These are phyloP conservation scores for Danio choprae DNA, from an alignment of 2,797 vertebrate genomes.

Conservation along the genomic window DNA sequence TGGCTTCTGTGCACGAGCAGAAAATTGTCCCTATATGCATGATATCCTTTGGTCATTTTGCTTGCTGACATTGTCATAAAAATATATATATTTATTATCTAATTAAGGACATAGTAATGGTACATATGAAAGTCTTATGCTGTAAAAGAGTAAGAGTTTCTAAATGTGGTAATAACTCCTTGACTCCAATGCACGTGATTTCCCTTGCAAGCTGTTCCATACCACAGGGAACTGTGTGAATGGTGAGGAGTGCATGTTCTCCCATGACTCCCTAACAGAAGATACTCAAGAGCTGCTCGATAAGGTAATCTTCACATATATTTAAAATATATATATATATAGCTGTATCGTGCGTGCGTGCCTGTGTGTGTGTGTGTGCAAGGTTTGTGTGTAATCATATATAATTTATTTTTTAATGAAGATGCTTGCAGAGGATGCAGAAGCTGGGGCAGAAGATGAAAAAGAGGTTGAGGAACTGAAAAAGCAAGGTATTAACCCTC, in stretches of 20 bases:
- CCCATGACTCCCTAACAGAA: conserved; percentile 87
- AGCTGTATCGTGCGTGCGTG: background rate
- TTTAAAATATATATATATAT: background rate
- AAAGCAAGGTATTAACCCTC: conserved; percentile 95
- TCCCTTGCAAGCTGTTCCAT: conserved; percentile 95
- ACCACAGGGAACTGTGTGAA: conserved; percentile 96
- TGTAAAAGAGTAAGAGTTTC: background rate
- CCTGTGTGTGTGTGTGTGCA: no score
- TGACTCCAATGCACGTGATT: conserved; percentile 85
- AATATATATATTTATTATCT: background rate
- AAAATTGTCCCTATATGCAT: conserved; percentile 98
- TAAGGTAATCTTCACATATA: conserved; percentile 79
- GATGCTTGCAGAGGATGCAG: conserved; percentile 94
- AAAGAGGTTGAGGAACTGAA: conserved; percentile 97
- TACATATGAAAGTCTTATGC: background rate
- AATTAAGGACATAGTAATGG: background rate
- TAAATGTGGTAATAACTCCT: conserved; percentile 69
- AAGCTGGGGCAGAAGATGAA: conserved; percentile 94
- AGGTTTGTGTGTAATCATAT: background rate
- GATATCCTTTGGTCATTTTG: conserved; percentile 87
- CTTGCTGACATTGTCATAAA: background rate
- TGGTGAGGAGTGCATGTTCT: conserved; percentile 96
- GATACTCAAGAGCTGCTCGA: conserved; percentile 93
- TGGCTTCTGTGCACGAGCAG: conserved; percentile 91
- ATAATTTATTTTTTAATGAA: conserved; percentile 58